These are phyloP conservation scores for Melanaphis sacchari DNA, from an alignment of 1,140 invertebrate genomes.

Conservation along the genomic window DNA sequence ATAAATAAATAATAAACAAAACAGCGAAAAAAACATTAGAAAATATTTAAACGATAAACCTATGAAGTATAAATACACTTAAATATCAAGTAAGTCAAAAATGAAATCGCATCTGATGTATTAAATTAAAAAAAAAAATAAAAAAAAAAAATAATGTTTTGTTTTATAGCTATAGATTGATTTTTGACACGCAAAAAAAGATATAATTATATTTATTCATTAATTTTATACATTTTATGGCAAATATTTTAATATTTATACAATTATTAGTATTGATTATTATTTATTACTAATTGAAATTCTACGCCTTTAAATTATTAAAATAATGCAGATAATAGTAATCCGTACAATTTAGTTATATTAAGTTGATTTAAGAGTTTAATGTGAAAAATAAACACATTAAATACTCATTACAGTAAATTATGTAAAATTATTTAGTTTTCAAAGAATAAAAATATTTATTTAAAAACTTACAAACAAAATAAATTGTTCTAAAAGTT, in stretches of 20 bases:
- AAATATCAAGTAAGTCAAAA: background rate
- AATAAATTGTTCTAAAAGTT: background rate
- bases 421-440: constrained; percentile 23
- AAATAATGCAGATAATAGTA: background rate
- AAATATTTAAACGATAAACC: background rate
- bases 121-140: background rate
- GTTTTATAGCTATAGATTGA: background rate
- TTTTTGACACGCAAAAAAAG: background rate
- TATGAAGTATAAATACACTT: background rate
- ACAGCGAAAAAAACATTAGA: background rate
- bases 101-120: background rate
- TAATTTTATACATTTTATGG: background rate
- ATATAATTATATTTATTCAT: background rate
- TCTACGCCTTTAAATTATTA: background rate
- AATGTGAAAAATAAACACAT: constrained; percentile 1
- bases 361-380: background rate
- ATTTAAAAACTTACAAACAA: constrained; percentile 27
- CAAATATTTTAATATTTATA: background rate
- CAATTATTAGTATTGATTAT: background rate
- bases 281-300: background rate
- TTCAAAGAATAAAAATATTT: background rate
- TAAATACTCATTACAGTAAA: background rate
- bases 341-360: background rate
- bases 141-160: background rate
- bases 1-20: background rate